Conservation (phyloP, 2,113 vertebrate genomes). For the Elachura formosa region DNA sequence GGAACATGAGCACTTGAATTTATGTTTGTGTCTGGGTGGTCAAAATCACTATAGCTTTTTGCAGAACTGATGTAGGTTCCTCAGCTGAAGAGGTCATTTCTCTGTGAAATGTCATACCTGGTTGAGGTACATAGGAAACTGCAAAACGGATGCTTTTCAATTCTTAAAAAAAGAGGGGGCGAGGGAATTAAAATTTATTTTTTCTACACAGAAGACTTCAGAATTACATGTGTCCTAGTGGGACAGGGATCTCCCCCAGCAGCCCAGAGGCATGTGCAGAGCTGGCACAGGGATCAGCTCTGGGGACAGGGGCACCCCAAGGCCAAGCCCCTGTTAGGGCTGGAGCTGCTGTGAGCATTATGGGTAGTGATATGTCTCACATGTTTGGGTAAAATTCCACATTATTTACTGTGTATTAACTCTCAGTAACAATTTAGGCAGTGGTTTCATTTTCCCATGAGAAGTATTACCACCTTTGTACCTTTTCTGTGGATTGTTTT, state of each 20-base stretch:
- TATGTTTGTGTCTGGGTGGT: neutral
- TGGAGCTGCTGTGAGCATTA: neutral
- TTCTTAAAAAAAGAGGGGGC: accelerated
- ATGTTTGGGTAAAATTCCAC: neutral
- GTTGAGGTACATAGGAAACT: neutral
- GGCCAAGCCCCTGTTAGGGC: neutral
- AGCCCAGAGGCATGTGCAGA: neutral
- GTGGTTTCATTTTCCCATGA: neutral
- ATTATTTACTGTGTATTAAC: neutral
- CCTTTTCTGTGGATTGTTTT: neutral
- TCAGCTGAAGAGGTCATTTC: neutral
- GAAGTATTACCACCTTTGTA: neutral
- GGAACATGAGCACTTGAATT: neutral
- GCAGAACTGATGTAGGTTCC: neutral
- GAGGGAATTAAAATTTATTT: neutral
- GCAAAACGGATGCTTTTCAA: neutral
- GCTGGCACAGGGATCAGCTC: neutral
- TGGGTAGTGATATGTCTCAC: accelerated
- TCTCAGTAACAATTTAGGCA: neutral
- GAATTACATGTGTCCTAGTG: neutral
- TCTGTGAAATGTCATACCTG: accelerated
- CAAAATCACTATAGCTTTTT: neutral
- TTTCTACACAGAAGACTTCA: neutral
- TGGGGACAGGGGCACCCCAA: neutral
- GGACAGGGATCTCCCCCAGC: neutral